Evolutionary conservation across 2,797 vertebrate species (phyloP).

Genomic region (Cynodonichthys magdalenae): DNA sequence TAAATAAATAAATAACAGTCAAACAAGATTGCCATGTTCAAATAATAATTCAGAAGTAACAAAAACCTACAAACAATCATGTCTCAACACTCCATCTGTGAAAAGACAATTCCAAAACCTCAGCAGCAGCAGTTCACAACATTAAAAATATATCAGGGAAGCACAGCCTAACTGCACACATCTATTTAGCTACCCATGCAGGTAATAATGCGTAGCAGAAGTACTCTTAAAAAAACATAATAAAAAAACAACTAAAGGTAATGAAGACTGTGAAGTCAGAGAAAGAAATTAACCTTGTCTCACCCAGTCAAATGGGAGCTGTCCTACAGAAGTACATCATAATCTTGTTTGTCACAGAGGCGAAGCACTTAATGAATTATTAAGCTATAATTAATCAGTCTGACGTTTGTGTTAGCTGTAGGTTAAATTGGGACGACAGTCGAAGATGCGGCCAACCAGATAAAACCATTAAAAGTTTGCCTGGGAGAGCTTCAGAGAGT

Average conservation of each 20-base stretch:
- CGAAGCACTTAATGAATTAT: conserved; percentile 3
- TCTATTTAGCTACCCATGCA: conserved; percentile 1
- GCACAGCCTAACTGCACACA: conserved; percentile 4
- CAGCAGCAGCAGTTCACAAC: too few species aligned
- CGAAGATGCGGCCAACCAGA: neutral
- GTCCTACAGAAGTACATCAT: neutral
- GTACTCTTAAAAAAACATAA: neutral
- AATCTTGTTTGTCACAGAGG: conserved; percentile 18
- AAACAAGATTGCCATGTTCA: too few species aligned
- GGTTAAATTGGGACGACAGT: neutral
- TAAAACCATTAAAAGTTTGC: conserved; percentile 8
- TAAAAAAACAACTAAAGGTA: conserved; percentile 15
- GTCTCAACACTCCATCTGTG: too few species aligned
- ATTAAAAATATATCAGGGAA: conserved; percentile 4
- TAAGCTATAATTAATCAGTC: conserved; percentile 19
- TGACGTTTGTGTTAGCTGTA: conserved; percentile 12
- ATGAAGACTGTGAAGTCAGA: conserved; percentile 10
- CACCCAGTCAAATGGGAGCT: conserved; percentile 6
- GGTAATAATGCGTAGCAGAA: conserved; percentile 1
- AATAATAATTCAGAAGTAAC: too few species aligned
- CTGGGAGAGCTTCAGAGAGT: conserved; percentile 1
- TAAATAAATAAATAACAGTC: too few species aligned
- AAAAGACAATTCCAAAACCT: too few species aligned
- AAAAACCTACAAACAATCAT: too few species aligned
- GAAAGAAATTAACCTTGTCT: conserved; percentile 16